Percentiles rank a stretch among this genome's conserved stretches.
Conservation (phyloP, 1,140 invertebrate genomes). For the Lycorma delicatula region DNA sequence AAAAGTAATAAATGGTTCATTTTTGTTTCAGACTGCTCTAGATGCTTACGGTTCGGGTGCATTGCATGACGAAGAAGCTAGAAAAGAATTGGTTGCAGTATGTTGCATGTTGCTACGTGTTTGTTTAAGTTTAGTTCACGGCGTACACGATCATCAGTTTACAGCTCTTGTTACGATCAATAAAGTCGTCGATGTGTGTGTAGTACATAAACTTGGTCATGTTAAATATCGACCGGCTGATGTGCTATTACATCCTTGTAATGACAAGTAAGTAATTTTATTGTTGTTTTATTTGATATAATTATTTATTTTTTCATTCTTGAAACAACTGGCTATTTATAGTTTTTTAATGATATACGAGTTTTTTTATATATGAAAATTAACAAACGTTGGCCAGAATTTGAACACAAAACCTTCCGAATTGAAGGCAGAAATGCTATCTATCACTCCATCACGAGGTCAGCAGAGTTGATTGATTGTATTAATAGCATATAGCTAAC, state of each 20-base stretch:
- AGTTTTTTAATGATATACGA: no score
- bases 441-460: no score
- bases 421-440: no score
- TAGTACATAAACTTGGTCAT: conserved; percentile 36
- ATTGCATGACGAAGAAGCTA: not conserved
- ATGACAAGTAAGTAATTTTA: conserved; percentile 17
- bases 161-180: conserved; percentile 50
- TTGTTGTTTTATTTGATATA: not conserved
- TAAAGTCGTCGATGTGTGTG: conserved; percentile 47
- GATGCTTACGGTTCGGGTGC: conserved; percentile 25
- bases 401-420: no score
- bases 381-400: no score
- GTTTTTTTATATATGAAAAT: no score
- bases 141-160: conserved; percentile 50
- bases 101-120: conserved; percentile 44
- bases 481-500: no score
- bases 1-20: no score
- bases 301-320: not conserved
- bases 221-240: conserved; percentile 26
- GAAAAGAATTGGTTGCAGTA: conserved; percentile 36
- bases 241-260: conserved; percentile 30
- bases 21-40: conserved; percentile 31
- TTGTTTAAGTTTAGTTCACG: conserved; percentile 44
- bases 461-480: no score
- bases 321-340: not conserved